Percentiles rank a stretch among this genome's conserved stretches.
Evolutionary conservation across 2,113 vertebrate genomes (phyloP).

Genomic region (Pteropus alecto): DNA sequence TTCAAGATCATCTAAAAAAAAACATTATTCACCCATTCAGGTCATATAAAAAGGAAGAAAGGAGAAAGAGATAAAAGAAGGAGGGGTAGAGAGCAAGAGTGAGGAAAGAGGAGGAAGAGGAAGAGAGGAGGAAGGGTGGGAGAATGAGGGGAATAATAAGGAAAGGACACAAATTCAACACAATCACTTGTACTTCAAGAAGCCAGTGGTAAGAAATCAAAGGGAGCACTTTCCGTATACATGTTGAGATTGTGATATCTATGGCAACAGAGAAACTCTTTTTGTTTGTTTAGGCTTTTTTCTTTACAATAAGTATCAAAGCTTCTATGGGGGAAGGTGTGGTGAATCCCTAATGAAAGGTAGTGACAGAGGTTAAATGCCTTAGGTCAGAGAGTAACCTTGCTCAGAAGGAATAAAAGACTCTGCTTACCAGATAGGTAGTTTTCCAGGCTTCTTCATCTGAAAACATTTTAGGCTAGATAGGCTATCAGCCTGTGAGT

Average conservation of each 20-base stretch:
- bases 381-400: neutral
- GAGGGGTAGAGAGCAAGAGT: neutral
- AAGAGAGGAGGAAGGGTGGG: too few relatives aligned
- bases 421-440: neutral
- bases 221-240: too few relatives aligned
- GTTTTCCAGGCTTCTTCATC: neutral
- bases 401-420: neutral
- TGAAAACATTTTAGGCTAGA: neutral
- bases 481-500: neutral
- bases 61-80: too few relatives aligned
- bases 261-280: neutral
- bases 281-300: neutral
- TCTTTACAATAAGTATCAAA: neutral
- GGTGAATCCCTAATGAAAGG: neutral
- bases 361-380: conserved; percentile 9
- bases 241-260: neutral
- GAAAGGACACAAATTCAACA: neutral
- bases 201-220: neutral
- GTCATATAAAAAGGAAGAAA: neutral
- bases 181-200: neutral
- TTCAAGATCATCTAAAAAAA: neutral
- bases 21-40: neutral
- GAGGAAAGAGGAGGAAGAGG: neutral
- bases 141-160: too few relatives aligned
- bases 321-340: neutral